Evolutionary conservation across 2,113 vertebrate species (phyloP).

Genomic region (Cheirogaleus medius): DNA sequence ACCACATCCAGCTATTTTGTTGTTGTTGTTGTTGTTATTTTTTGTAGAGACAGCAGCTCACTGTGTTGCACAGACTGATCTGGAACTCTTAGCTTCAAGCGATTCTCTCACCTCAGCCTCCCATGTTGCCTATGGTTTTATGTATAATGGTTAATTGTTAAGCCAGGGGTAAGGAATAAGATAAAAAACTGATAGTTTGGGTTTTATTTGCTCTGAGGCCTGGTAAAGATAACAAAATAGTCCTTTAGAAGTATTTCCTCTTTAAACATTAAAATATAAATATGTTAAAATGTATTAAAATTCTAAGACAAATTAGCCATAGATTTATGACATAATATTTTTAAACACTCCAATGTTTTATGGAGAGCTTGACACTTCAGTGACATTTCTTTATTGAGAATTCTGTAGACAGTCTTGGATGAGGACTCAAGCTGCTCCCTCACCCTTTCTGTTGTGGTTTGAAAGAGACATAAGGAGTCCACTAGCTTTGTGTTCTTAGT

Average conservation of each 20-base stretch:
- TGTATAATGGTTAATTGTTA: not conserved
- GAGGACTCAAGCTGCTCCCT: not conserved
- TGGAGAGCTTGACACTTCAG: not conserved
- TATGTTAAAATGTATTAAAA: not conserved
- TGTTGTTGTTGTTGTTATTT: too few species aligned
- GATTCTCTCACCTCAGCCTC: too few species aligned
- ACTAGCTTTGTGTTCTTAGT: not conserved
- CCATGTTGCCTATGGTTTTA: not conserved
- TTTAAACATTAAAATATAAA: not conserved
- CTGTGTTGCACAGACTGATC: too few species aligned
- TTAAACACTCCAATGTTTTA: not conserved
- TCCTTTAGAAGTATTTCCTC: conserved; percentile 12
- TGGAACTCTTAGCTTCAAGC: too few species aligned
- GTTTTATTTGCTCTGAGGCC: conserved; percentile 3
- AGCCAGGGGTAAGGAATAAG: not conserved
- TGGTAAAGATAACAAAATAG: not conserved
- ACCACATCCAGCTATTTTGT: too few species aligned
- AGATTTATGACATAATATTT: conserved; percentile 15
- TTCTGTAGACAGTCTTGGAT: not conserved
- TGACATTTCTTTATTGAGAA: not conserved
- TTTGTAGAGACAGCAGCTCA: too few species aligned
- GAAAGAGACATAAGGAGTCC: not conserved
- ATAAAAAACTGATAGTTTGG: not conserved
- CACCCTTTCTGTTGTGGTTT: not conserved
- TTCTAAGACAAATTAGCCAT: not conserved